These are phyloP conservation scores for Patagioenas fasciata DNA, from an alignment of 2,113 vertebrate species.

Conservation along the genomic window DNA sequence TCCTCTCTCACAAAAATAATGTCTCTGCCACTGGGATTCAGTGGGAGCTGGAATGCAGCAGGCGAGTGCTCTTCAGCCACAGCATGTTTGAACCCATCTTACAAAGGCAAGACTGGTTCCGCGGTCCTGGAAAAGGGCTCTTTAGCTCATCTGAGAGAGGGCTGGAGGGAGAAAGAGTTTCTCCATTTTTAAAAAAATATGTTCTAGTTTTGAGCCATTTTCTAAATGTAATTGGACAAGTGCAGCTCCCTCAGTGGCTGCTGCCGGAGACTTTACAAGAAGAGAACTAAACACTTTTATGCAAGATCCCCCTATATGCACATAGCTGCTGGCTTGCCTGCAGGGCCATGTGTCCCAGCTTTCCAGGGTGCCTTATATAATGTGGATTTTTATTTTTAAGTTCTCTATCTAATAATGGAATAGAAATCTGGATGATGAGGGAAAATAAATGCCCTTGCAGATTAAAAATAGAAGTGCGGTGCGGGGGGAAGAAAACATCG, in stretches of 20 bases:
- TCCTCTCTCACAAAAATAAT: not conserved
- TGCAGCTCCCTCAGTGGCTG: not conserved
- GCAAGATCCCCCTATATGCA: not conserved
- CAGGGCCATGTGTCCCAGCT: not conserved
- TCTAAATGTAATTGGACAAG: constrained; percentile 6
- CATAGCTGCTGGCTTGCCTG: not conserved
- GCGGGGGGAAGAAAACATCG: rapidly evolving
- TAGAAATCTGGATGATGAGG: not conserved
- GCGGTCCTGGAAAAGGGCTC: not conserved
- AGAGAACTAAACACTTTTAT: not conserved
- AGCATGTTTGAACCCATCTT: not conserved
- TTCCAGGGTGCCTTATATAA: not conserved
- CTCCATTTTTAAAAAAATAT: not conserved
- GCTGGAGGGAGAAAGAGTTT: not conserved
- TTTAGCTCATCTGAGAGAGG: not conserved
- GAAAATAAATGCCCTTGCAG: not conserved
- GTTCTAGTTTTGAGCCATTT: constrained; percentile 8
- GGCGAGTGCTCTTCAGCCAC: rapidly evolving
- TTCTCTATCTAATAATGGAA: not conserved
- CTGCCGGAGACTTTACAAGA: not conserved
- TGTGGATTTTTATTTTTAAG: not conserved
- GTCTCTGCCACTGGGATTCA: not conserved
- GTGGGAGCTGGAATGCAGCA: not conserved
- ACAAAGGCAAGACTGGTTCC: not conserved
- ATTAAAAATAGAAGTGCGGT: not conserved